Evolutionary conservation across 2,888 invertebrate species (phyloP).

Genomic region (Molanna angustata): DNA sequence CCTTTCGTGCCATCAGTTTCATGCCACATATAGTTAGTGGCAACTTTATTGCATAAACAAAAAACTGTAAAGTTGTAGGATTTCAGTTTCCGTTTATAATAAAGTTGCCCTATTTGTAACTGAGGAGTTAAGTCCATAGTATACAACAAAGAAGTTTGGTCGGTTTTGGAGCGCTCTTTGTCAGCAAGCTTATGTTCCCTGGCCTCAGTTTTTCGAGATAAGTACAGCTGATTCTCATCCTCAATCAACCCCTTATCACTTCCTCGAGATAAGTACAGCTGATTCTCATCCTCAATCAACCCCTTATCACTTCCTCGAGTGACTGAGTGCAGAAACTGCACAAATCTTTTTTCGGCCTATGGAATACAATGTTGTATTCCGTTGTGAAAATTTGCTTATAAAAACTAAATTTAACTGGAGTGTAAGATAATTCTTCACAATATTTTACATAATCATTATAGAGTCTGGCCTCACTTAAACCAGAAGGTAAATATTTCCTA

Average conservation of each 20-base stretch:
- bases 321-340: neutral
- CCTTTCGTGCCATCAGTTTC: slow-evolving; percentile 7
- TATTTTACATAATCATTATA: neutral
- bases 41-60: neutral
- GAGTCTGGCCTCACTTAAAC: slow-evolving; percentile 1
- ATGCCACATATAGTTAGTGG: slow-evolving; percentile 10
- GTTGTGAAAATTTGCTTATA: slow-evolving; percentile 1
- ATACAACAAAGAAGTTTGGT: neutral
- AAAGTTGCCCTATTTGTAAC: slow-evolving; percentile 7
- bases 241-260: neutral
- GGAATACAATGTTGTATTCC: neutral
- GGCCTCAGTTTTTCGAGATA: neutral
- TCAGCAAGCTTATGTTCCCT: neutral
- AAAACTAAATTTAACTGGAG: neutral
- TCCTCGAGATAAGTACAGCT: too few species aligned
- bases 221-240: neutral
- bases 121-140: slow-evolving; percentile 8
- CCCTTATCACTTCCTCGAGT: neutral
- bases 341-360: neutral
- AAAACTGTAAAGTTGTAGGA: slow-evolving; percentile 1
- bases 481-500: slow-evolving; percentile 4
- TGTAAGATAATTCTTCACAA: neutral
- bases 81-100: slow-evolving; percentile 1
- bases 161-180: neutral
- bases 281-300: too few species aligned